Evolutionary conservation across 2,888 invertebrate genomes (phyloP), one percentile per base, ranked within the genome.

Genomic region (Amblyteles armatorius): DNA sequence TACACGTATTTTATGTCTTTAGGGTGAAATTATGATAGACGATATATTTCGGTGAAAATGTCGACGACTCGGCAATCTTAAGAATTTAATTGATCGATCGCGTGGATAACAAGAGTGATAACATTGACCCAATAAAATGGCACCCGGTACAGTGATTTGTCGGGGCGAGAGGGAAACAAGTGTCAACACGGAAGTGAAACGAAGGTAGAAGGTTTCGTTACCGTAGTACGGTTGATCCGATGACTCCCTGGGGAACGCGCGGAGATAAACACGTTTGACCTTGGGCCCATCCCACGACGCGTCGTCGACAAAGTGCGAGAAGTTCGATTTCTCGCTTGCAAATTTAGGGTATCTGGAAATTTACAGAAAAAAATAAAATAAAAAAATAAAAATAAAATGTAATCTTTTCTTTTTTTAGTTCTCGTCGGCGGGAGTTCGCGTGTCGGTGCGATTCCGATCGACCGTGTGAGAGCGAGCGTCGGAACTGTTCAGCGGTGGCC

Each of bases 101-200:
- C 55, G 26, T 19, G 60, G 16, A 72, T 22, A 22, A 22, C 26
- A 3, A 11, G 69, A n/a, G 29, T 74, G 78, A 78, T 78, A 36
- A 68, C n/a, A 44, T 26, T n/a, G 36, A 44, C 4, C 11, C 16
- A 73, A 77, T 50, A 50, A 4, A 44, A 44, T 63, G 55, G 9
- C 36, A 73, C 9, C 48, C 16, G 60, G 68, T 44, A 57, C 65
- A 73, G 60, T 60, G 55, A 67, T 72, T 67, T 13, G 60, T 16
- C 33, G 72, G 73, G 63, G 33, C 57, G 67, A 80, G n/a, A 50
- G 63, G 40, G 22, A 68, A 36, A 78, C 19, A n/a, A 69, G 52
- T 67, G 16, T 72, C 77, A 81, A 79, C 68, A 80, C 57, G 72
- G 26, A 60, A 6, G 29, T 44, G 36, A 36, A 36, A 52, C 11